These are phyloP conservation scores for Doris montereyensis DNA, from an alignment of 2,888 invertebrate genomes.

Conservation along the genomic window DNA sequence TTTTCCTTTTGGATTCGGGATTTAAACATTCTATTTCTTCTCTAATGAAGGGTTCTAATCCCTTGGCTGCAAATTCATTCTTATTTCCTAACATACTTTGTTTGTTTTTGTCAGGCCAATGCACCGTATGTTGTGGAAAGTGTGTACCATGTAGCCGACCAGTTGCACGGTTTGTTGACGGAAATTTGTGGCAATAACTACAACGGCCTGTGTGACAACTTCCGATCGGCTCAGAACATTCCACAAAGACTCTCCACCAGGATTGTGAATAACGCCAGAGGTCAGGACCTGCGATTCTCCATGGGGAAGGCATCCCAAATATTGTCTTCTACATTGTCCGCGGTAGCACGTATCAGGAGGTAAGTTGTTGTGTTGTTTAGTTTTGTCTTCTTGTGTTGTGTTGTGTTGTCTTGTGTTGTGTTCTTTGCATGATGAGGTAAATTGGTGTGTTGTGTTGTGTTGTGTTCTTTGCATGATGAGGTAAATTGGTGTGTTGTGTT, in stretches of 20 bases:
- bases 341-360: constrained; percentile 46
- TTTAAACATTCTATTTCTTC: no score
- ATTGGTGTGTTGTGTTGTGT: no score
- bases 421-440: no score
- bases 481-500: no score
- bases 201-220: constrained; percentile 52
- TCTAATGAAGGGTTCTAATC: no score
- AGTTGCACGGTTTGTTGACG: constrained; percentile 64
- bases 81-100: no score
- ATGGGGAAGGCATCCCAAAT: constrained; percentile 52
- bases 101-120: constrained; percentile 43
- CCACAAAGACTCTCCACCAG: constrained; percentile 43
- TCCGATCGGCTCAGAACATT: constrained; percentile 44
- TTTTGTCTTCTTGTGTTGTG: no score
- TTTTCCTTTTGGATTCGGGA: no score
- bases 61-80: no score
- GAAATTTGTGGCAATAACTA: constrained; percentile 52
- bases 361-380: no score
- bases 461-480: no score
- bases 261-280: constrained; percentile 35
- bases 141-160: constrained; percentile 67
- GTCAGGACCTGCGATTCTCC: constrained; percentile 42
- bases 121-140: constrained; percentile 57
- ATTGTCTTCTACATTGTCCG: constrained; percentile 51
- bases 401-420: no score